A percentile compares a stretch with the other conserved stretches of the same genome.
Conservation (phyloP, 2,797 vertebrate species). For the Lutjanus argentimaculatus region DNA sequence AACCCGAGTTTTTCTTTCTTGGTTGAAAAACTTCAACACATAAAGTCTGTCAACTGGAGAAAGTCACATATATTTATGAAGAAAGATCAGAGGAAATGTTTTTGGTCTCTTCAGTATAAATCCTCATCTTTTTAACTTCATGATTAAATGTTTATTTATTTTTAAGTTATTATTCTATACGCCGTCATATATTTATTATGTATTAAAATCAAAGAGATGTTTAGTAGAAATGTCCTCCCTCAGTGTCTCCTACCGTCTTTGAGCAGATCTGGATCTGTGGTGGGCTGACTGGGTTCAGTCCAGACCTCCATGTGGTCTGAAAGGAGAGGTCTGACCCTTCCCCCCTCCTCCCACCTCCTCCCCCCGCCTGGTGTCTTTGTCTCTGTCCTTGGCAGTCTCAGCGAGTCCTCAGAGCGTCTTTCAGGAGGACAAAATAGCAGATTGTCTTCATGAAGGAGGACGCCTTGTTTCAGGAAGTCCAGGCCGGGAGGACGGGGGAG, state of each 20-base stretch:
- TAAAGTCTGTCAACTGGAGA: too few relatives aligned
- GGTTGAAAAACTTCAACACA: too few relatives aligned
- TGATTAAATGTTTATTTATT: too few relatives aligned
- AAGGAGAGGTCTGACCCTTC: constrained; percentile 24
- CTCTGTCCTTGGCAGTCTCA: constrained; percentile 48
- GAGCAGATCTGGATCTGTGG: constrained; percentile 18
- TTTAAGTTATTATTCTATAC: too few relatives aligned
- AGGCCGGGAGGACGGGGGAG: not conserved
- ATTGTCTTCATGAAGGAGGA: constrained; percentile 51
- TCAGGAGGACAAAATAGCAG: constrained; percentile 48
- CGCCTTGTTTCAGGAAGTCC: constrained; percentile 57
- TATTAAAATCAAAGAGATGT: too few relatives aligned
- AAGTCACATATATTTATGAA: too few relatives aligned
- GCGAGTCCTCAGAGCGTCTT: constrained; percentile 48
- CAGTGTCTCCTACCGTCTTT: constrained; percentile 10
- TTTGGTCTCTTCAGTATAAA: too few relatives aligned
- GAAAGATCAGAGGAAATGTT: too few relatives aligned
- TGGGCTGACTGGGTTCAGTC: constrained; percentile 24
- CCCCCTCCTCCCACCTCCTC: not conserved
- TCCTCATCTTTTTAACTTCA: too few relatives aligned
- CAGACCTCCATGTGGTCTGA: constrained; percentile 40
- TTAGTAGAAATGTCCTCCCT: not conserved
- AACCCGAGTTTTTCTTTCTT: too few relatives aligned
- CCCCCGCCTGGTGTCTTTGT: constrained; percentile 50
- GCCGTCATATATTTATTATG: too few relatives aligned